These are phyloP conservation scores for Andrena fulva DNA, from an alignment of 2,888 invertebrate species.

Conservation along the genomic window DNA sequence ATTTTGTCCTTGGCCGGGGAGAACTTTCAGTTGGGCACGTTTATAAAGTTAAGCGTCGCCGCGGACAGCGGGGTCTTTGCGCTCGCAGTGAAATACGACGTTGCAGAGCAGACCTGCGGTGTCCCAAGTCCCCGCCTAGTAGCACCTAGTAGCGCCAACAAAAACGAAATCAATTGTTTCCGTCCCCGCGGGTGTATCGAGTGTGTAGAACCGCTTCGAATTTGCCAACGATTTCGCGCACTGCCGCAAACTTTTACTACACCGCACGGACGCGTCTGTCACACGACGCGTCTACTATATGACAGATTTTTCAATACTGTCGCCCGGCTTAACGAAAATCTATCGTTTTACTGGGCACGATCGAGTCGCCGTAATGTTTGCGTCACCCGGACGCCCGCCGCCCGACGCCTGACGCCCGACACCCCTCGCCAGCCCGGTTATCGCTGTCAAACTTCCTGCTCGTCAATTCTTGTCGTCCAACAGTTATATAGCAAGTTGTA, in stretches of 20 bases:
- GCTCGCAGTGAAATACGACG: slow-evolving; percentile 19
- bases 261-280: not conserved
- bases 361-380: not conserved
- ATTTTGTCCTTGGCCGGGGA: not conserved
- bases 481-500: slow-evolving; percentile 11
- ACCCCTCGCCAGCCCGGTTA: slow-evolving; percentile 30
- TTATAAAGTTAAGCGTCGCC: slow-evolving; percentile 17
- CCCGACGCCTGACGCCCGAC: not conserved
- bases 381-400: slow-evolving; percentile 13
- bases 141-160: not conserved
- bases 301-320: not conserved
- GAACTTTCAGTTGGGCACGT: not conserved
- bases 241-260: not conserved
- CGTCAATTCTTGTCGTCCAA: slow-evolving; percentile 33
- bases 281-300: not conserved
- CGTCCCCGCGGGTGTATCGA: not conserved
- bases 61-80: not conserved
- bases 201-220: not conserved
- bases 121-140: not conserved
- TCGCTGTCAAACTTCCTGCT: slow-evolving; percentile 45
- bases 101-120: not conserved
- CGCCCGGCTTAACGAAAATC: not conserved
- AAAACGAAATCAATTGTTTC: slow-evolving; percentile 1
- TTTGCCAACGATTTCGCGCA: not conserved
- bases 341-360: not conserved